Evolutionary conservation across 2,797 vertebrate species (phyloP).

Genomic region (Myotis planiceps): DNA sequence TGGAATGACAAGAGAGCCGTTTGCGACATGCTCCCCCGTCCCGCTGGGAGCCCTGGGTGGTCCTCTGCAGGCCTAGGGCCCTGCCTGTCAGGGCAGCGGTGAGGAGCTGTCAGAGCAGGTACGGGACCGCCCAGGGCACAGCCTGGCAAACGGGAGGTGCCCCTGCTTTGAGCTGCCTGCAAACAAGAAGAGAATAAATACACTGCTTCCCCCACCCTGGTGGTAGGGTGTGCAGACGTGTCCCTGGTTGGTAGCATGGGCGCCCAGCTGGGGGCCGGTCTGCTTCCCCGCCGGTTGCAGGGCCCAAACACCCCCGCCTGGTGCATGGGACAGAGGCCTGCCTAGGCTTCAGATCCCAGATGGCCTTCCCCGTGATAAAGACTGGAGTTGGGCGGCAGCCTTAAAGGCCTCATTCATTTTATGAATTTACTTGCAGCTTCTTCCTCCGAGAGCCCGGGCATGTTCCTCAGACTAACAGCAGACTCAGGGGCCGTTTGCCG

Average conservation of each 20-base stretch:
- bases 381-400: not conserved
- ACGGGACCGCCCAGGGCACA: rapidly evolving
- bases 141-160: not conserved
- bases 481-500: not conserved
- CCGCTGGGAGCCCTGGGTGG: not conserved
- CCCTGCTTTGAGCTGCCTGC: not conserved
- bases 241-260: not conserved
- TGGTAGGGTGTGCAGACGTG: rapidly evolving
- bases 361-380: not conserved
- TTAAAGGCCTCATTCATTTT: not conserved
- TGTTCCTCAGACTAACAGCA: not conserved
- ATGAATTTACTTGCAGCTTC: not conserved
- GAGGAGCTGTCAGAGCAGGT: not conserved
- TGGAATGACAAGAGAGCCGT: slow-evolving; percentile 73
- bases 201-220: not conserved
- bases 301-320: not conserved
- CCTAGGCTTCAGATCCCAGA: not conserved
- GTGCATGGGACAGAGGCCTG: not conserved
- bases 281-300: rapidly evolving
- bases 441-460: not conserved
- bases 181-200: not conserved
- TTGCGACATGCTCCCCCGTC: not conserved
- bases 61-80: not conserved
- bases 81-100: rapidly evolving
- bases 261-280: not conserved